Conservation (phyloP, 2,797 vertebrate species). For the Sebastolobus altivelis region DNA sequence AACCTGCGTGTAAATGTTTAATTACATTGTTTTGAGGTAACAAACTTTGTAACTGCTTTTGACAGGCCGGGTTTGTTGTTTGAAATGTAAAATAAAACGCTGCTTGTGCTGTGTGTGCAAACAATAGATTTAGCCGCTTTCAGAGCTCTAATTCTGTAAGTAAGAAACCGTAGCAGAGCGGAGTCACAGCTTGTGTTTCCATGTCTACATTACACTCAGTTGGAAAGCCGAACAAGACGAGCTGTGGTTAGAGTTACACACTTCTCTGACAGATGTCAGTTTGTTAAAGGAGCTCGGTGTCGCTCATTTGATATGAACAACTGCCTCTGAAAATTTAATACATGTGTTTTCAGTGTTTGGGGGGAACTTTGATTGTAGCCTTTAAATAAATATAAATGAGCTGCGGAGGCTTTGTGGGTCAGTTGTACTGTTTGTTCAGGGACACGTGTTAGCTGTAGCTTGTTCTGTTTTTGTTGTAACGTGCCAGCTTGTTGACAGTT, state of each 20-base stretch:
- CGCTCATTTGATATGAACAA: conserved; percentile 76
- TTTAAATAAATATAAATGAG: conserved; percentile 68
- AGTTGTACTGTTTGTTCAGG: conserved; percentile 35
- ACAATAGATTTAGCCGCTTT: conserved; percentile 67
- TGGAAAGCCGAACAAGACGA: conserved; percentile 78
- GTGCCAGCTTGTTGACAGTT: conserved; percentile 48
- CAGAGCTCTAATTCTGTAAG: conserved; percentile 73
- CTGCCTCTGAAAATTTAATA: conserved; percentile 75
- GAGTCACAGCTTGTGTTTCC: conserved; percentile 80
- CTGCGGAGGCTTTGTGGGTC: conserved; percentile 47
- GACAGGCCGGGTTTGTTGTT: conserved; percentile 63
- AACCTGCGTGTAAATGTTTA: conserved; percentile 86
- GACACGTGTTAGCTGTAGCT: conserved; percentile 46
- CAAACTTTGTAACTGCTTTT: conserved; percentile 78
- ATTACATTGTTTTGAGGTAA: conserved; percentile 83
- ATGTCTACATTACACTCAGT: conserved; percentile 83
- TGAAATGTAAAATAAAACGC: conserved; percentile 75
- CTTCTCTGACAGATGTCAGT: conserved; percentile 82
- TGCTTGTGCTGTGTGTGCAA: conserved; percentile 55
- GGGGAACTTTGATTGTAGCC: conserved; percentile 68
- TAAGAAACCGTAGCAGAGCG: conserved; percentile 67
- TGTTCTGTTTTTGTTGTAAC: conserved; percentile 29
- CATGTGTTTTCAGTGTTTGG: conserved; percentile 63
- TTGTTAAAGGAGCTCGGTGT: conserved; percentile 79
- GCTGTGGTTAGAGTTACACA: conserved; percentile 85